Base-by-base conservation (phyloP, 2,113 vertebrate genomes). In the Scortum barcoo region DNA sequence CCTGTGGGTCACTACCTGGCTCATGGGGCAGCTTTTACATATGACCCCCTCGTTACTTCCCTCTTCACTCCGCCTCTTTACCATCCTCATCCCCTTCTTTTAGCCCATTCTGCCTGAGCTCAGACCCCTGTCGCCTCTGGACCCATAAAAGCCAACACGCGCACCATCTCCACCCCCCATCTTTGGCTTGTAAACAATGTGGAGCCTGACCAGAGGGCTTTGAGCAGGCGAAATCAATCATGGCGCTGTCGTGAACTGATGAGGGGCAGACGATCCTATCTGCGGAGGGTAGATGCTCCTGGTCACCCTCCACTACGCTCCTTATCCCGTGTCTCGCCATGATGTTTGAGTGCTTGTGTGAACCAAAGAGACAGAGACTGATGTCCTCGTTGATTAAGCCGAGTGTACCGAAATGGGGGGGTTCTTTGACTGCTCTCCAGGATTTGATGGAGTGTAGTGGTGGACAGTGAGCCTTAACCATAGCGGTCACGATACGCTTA, bases 121-220 rank as follows among this genome's bases (percentile, higher is more conserved):
- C 53, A 70, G 81, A 85, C 54, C 9, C 3, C 51, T 78, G 76
- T 82, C 2, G 38, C 80, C 81, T 74, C 36, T 4, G 67, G 76
- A 61, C 75, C 53, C 82, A 72, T 89, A 86, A 86, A 90, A 62
- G 42, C 68, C 58, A 5, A 22, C 13, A 26, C 7, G 40, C 38
- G 65, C 36, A 40, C 51, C 9, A 40, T 72, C 63, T 75, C 72
- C 76, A 71, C 38, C 80, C 87, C n/a, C 62, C 30, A n/a, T 58
- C 38, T 13, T 54, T 24, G 57, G 69, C 67, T 81, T 56, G 71
- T 88, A 85, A 86, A 80, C 78, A 74, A 22, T 0, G 9, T 30
- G 5, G 42, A 76, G 57, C 33, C 68, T 44, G 57, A 10, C 48
- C 62, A 44, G 20, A 44, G 40, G 42, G 42, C 28, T 26, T 19